These are phyloP conservation scores for Piezodorus guildinii DNA, from an alignment of 1,140 invertebrate species.

Conservation along the genomic window DNA sequence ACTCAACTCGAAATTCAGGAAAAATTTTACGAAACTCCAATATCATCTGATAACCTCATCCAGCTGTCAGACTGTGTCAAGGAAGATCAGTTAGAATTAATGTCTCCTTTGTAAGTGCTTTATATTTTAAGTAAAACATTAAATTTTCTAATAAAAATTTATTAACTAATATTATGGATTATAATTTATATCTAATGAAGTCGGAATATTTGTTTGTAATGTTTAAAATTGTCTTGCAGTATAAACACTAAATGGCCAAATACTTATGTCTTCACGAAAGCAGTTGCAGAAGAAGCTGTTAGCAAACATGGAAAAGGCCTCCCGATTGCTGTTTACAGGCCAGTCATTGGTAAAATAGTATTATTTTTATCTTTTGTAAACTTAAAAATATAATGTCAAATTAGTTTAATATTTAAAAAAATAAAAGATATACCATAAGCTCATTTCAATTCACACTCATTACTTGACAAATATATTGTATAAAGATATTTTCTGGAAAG, in stretches of 20 bases:
- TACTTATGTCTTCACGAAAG: constrained; percentile 57
- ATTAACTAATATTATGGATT: too few relatives aligned
- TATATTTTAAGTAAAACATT: not conserved
- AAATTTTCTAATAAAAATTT: too few relatives aligned
- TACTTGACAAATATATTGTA: too few relatives aligned
- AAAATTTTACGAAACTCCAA: constrained; percentile 40
- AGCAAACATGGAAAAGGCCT: constrained; percentile 40
- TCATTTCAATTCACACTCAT: too few relatives aligned
- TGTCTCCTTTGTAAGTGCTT: constrained; percentile 38
- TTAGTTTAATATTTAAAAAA: too few relatives aligned
- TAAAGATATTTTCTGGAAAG: too few relatives aligned
- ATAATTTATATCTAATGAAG: too few relatives aligned
- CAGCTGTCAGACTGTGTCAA: constrained; percentile 38
- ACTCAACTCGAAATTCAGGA: constrained; percentile 45
- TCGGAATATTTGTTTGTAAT: too few relatives aligned
- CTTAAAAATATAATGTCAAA: too few relatives aligned
- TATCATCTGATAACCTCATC: constrained; percentile 37
- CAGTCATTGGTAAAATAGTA: constrained; percentile 38
- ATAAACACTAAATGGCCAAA: constrained; percentile 49
- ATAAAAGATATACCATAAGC: too few relatives aligned
- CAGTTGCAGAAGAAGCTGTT: constrained; percentile 47
- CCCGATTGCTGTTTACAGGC: constrained; percentile 44
- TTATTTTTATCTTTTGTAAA: not conserved
- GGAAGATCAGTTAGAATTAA: constrained; percentile 36
- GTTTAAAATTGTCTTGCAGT: constrained; percentile 32